Evolutionary conservation across 2,113 vertebrate genomes (phyloP).

Genomic region (Colaptes auratus): DNA sequence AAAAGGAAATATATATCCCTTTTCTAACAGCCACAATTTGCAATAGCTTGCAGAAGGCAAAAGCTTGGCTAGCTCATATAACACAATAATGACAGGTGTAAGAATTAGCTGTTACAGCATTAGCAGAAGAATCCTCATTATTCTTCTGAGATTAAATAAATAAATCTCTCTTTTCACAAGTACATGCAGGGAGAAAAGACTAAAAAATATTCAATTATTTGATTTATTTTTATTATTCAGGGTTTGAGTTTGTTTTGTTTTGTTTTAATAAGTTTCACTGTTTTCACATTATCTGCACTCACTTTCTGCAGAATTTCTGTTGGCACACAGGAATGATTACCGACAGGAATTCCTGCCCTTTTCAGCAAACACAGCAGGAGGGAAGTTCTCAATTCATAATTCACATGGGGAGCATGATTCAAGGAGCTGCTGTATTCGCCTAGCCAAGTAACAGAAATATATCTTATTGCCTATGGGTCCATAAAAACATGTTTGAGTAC

Average conservation of each 20-base stretch:
- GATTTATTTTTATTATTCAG: background rate
- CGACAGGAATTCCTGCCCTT: background rate
- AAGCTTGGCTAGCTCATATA: background rate
- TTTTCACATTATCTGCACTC: background rate
- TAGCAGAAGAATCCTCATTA: background rate
- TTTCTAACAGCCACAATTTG: background rate
- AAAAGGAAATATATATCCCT: too few species aligned
- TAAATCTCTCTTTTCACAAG: background rate
- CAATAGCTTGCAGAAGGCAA: background rate
- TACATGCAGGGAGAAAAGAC: background rate
- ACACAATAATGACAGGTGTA: background rate
- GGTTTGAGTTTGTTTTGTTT: background rate
- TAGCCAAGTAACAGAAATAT: constrained; percentile 2
- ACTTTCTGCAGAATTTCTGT: background rate
- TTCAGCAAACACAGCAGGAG: background rate
- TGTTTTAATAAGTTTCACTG: background rate
- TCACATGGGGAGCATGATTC: background rate
- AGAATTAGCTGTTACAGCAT: background rate
- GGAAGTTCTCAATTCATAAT: background rate
- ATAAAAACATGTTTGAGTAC: background rate
- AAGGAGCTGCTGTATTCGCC: background rate
- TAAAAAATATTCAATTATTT: background rate
- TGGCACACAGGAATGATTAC: background rate
- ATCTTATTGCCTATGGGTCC: background rate
- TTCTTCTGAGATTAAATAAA: background rate